phyloP scores from a whole-genome alignment of 1,140 invertebrate genomes.

The Monomorium pharaonis region DNA sequence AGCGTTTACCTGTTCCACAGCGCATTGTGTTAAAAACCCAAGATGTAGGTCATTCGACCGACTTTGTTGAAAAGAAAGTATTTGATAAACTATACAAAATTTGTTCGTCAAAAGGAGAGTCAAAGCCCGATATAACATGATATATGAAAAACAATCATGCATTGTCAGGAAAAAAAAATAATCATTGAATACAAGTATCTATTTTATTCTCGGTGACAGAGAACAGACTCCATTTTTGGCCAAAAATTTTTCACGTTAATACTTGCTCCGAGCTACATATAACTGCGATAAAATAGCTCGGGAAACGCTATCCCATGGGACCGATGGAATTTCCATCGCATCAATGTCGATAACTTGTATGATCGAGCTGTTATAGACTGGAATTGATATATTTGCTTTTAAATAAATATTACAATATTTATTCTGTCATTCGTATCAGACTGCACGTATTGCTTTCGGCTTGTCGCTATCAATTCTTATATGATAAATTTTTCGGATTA shows the following conservation, averaged over 20 bases:
- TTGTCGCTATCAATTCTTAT: neutral
- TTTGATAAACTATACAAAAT: conserved; percentile 22
- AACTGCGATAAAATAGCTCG: conserved; percentile 13
- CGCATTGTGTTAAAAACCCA: neutral
- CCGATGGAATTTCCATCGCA: neutral
- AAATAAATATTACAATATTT: conserved; percentile 14
- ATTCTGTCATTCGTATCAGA: conserved; percentile 15
- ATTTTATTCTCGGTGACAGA: neutral
- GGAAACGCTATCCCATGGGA: neutral
- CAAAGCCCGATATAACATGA: neutral
- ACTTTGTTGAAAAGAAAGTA: neutral
- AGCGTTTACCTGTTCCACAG: neutral
- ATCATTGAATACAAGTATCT: neutral
- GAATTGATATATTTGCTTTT: conserved; percentile 9
- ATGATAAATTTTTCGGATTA: neutral
- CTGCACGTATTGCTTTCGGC: neutral
- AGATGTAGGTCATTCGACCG: neutral
- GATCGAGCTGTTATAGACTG: neutral
- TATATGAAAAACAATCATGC: neutral
- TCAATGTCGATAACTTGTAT: neutral
- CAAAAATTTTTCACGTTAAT: conserved; percentile 17
- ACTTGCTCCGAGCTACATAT: neutral
- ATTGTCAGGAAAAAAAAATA: neutral
- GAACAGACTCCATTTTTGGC: neutral
- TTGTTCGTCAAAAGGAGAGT: conserved; percentile 19